These are phyloP conservation scores for Plebejus melissa DNA, from an alignment of 2,888 invertebrate genomes.

Conservation along the genomic window DNA sequence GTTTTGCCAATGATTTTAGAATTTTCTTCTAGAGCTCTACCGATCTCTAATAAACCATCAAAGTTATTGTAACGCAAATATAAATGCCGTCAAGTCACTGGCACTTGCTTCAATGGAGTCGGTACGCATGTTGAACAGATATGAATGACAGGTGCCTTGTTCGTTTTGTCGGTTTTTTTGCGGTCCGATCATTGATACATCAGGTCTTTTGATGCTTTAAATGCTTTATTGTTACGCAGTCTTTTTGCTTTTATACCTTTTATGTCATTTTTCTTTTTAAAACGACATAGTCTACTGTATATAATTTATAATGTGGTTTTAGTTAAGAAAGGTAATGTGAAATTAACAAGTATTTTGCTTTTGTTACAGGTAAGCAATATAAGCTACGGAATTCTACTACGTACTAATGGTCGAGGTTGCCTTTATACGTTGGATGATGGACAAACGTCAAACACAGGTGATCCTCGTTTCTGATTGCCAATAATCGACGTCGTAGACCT, in stretches of 20 bases:
- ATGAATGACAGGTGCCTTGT: constrained; percentile 32
- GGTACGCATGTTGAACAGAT: constrained; percentile 31
- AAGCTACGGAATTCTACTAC: background rate
- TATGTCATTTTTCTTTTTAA: background rate
- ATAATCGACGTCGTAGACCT: too few species aligned
- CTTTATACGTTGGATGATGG: too few species aligned
- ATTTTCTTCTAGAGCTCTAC: background rate
- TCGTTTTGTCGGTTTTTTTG: constrained; percentile 10
- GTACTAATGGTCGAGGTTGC: too few species aligned
- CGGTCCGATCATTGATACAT: constrained; percentile 1
- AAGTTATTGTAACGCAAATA: background rate
- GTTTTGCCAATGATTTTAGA: background rate
- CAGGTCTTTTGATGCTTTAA: background rate
- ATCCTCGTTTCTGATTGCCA: too few species aligned
- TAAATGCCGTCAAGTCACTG: background rate
- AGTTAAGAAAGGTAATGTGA: background rate
- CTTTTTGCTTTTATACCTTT: background rate
- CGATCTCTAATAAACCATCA: background rate
- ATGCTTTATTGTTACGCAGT: background rate
- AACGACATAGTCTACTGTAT: background rate
- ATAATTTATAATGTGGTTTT: background rate
- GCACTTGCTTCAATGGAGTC: background rate
- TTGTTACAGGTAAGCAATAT: background rate
- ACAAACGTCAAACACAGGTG: too few species aligned
- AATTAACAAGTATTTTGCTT: background rate